Conservation (phyloP, 1,140 invertebrate genomes). For the Riptortus pedestris region DNA sequence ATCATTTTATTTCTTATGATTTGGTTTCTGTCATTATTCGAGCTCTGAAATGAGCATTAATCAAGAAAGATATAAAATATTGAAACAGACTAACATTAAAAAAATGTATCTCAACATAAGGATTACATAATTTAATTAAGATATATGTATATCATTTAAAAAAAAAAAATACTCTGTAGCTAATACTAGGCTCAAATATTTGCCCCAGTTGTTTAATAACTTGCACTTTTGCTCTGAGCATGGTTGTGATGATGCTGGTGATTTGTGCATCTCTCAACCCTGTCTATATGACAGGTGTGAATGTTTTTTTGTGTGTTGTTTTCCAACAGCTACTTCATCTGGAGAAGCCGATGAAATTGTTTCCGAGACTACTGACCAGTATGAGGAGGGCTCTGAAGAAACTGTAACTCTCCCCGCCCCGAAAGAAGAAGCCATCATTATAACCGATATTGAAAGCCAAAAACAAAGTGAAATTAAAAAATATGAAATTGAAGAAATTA, state of each 20-base stretch:
- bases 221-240: not conserved
- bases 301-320: slow-evolving; percentile 25
- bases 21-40: no score
- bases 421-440: not conserved
- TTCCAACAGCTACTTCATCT: slow-evolving; percentile 2
- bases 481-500: slow-evolving; percentile 6
- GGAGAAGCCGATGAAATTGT: slow-evolving; percentile 6
- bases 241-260: slow-evolving; percentile 11
- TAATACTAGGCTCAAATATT: no score
- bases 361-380: slow-evolving; percentile 19
- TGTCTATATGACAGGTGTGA: slow-evolving; percentile 26
- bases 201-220: no score
- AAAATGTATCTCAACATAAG: no score
- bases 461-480: slow-evolving; percentile 3
- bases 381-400: slow-evolving; percentile 16
- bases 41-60: no score
- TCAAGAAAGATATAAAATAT: no score
- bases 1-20: no score
- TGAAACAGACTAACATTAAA: no score
- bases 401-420: not conserved
- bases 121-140: no score
- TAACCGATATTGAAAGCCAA: not conserved
- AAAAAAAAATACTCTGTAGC: no score
- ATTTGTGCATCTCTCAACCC: slow-evolving; percentile 19
- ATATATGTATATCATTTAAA: no score